Percentiles rank a stretch among this genome's conserved stretches.
Conservation (phyloP, 1,140 invertebrate genomes). For the Caerostris extrusa region DNA sequence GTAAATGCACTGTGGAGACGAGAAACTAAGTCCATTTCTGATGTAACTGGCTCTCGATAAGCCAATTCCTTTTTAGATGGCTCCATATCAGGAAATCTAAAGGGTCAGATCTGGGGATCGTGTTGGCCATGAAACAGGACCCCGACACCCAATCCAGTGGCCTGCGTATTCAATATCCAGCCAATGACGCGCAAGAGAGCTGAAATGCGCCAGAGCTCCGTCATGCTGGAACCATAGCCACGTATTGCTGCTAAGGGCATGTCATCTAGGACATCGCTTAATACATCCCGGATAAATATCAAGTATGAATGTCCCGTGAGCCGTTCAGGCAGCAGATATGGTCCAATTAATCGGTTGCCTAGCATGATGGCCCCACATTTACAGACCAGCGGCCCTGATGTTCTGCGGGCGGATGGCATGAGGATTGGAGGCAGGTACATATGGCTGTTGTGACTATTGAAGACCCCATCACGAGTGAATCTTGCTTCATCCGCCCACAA, state of each 20-base stretch:
- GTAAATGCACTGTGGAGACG: background rate
- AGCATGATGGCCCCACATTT: background rate
- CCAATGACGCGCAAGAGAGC: background rate
- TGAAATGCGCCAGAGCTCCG: background rate
- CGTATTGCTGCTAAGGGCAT: background rate
- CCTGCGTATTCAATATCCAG: background rate
- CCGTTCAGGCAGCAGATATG: constrained; percentile 10
- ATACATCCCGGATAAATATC: background rate
- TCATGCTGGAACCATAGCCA: background rate
- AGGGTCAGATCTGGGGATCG: background rate
- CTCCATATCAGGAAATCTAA: background rate
- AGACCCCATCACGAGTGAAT: background rate
- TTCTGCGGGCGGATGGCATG: background rate
- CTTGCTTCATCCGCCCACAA: background rate
- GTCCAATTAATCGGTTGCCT: background rate
- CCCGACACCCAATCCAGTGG: background rate
- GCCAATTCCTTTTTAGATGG: background rate
- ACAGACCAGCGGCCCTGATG: constrained; percentile 6
- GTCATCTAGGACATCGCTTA: background rate
- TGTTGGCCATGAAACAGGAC: background rate
- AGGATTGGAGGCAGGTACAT: background rate
- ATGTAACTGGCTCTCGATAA: background rate
- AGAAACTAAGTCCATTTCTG: background rate
- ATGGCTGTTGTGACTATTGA: background rate
- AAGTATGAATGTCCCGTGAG: background rate